These are phyloP conservation scores for Morone chrysops DNA, from an alignment of 2,113 vertebrate species.

Conservation along the genomic window DNA sequence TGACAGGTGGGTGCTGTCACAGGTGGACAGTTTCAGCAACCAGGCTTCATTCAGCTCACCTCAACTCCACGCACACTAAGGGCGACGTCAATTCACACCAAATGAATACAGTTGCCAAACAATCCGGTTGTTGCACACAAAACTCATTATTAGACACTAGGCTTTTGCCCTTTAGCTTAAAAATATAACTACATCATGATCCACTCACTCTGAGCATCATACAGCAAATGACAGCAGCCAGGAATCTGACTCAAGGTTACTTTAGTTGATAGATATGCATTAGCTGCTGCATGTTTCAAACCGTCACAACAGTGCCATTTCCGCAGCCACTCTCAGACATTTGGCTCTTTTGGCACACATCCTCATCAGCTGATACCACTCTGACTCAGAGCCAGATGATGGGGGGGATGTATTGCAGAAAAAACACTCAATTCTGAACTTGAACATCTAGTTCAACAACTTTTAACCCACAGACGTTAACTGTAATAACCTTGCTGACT, in stretches of 20 bases:
- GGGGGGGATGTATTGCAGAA: not conserved
- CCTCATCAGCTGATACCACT: slow-evolving; percentile 37
- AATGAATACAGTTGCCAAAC: not conserved
- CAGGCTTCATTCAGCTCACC: too few species aligned
- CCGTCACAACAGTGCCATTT: not conserved
- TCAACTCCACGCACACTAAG: too few species aligned
- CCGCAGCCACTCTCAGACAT: not conserved
- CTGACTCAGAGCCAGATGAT: slow-evolving; percentile 48
- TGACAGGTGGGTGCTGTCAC: too few species aligned
- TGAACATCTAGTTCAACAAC: slow-evolving; percentile 3
- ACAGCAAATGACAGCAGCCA: not conserved
- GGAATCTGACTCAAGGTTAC: slow-evolving; percentile 1
- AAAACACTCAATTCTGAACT: slow-evolving; percentile 16
- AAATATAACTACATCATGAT: not conserved
- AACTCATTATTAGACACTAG: not conserved
- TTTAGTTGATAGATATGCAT: not conserved
- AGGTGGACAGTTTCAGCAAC: too few species aligned
- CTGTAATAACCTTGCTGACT: slow-evolving; percentile 59
- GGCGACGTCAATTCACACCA: not conserved
- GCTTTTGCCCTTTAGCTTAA: not conserved
- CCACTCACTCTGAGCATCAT: not conserved
- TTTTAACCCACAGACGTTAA: slow-evolving; percentile 20
- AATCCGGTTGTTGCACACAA: not conserved
- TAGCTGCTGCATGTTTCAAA: not conserved
- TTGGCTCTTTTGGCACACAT: slow-evolving; percentile 6